A percentile compares a stretch with the other conserved stretches of the same genome.
Conservation (phyloP, 2,113 vertebrate species). For the Dunckerocampus dactyliophorus region DNA sequence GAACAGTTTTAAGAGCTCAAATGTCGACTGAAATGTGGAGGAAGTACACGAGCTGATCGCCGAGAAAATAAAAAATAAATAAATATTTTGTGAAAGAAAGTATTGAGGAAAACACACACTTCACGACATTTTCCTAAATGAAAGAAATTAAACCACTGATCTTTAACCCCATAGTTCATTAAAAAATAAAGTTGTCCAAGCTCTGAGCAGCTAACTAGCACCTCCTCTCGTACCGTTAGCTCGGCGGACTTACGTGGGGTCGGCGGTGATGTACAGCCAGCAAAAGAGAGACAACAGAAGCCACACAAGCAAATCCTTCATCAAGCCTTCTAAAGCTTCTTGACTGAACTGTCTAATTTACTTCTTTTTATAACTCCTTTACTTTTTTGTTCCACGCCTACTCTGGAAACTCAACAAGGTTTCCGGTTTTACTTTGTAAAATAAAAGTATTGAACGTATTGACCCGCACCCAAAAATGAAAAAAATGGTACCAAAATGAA, state of each 20-base stretch:
- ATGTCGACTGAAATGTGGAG: no score
- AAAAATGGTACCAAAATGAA: background rate
- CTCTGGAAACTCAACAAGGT: background rate
- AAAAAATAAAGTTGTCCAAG: no score
- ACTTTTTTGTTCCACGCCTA: constrained; percentile 7
- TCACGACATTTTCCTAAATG: no score
- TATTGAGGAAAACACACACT: no score
- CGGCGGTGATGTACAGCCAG: constrained; percentile 18
- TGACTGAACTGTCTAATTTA: background rate
- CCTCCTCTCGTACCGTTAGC: constrained; percentile 16
- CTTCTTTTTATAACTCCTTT: background rate
- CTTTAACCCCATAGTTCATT: no score
- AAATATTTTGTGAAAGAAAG: no score
- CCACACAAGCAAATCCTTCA: constrained; percentile 7
- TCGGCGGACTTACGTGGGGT: constrained; percentile 18
- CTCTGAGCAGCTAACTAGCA: constrained; percentile 8
- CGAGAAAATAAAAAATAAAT: no score
- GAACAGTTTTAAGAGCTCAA: no score
- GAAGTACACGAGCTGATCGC: no score
- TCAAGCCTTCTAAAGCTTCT: constrained; percentile 27
- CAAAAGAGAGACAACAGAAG: constrained; percentile 40
- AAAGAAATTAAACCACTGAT: no score
- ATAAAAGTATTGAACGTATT: constrained; percentile 21
- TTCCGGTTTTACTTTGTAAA: constrained; percentile 17
- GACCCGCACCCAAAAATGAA: no score